Percentiles rank a stretch among this genome's conserved stretches.
Conservation (phyloP, 1,140 invertebrate species). For the Geopemphigus sp. region DNA sequence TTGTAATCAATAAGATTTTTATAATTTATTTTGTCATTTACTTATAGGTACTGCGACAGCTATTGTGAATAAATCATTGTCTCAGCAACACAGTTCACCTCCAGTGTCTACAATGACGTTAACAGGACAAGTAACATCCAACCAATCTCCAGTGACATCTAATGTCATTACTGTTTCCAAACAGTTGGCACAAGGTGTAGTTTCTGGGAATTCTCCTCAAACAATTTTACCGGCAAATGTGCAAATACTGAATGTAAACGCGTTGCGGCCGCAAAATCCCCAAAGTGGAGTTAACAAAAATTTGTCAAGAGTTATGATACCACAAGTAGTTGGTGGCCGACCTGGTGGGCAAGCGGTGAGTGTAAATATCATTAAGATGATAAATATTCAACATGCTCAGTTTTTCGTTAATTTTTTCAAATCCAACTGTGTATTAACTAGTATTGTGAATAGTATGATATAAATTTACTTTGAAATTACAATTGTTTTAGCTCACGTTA, state of each 20-base stretch:
- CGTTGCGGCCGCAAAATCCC: slow-evolving; percentile 69
- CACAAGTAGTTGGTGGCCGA: slow-evolving; percentile 73
- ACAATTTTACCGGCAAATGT: slow-evolving; percentile 71
- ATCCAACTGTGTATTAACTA: background rate
- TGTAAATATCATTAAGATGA: slow-evolving; percentile 51
- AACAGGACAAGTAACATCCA: slow-evolving; percentile 43
- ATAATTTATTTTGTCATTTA: background rate
- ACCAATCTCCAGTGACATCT: slow-evolving; percentile 63
- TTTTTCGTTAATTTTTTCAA: background rate
- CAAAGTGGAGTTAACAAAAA: slow-evolving; percentile 47
- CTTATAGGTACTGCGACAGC: slow-evolving; percentile 58
- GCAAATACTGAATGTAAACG: slow-evolving; percentile 76
- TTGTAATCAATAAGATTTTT: too few relatives aligned
- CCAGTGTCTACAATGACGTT: slow-evolving; percentile 47
- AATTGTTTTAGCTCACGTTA: slow-evolving; percentile 57
- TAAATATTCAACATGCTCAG: too few relatives aligned
- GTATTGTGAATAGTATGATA: too few relatives aligned
- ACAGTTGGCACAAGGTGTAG: slow-evolving; percentile 47
- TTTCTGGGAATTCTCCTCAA: slow-evolving; percentile 60
- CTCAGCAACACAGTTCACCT: slow-evolving; percentile 50
- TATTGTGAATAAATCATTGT: slow-evolving; percentile 68
- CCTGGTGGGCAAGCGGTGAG: slow-evolving; percentile 77
- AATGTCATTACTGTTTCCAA: slow-evolving; percentile 60
- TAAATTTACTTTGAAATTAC: background rate
- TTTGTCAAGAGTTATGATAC: slow-evolving; percentile 71